phyloP scores from a whole-genome alignment of 1,140 invertebrate species.

The Luehdorfia chinensis region DNA sequence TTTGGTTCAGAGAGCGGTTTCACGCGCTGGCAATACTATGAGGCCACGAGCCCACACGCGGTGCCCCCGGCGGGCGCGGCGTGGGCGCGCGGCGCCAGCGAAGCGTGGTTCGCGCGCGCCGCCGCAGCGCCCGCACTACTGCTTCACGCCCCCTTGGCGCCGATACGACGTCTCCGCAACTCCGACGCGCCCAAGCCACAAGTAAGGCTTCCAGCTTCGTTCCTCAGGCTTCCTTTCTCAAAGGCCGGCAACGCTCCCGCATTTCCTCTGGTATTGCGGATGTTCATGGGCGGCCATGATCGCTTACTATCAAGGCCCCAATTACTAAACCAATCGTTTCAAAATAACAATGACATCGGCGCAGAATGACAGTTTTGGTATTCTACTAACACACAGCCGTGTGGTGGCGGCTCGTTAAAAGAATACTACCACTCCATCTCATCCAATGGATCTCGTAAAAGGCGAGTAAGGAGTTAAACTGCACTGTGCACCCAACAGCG shows the following conservation, averaged over 20 bases:
- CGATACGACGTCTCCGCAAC: slow-evolving; percentile 34
- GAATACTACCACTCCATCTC: too few species aligned
- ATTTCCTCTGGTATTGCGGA: too few species aligned
- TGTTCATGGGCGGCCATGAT: too few species aligned
- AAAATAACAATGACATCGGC: too few species aligned
- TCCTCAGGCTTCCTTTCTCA: neutral
- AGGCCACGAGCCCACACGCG: slow-evolving; percentile 47
- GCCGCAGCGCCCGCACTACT: slow-evolving; percentile 36
- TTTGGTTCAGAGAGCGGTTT: slow-evolving; percentile 49
- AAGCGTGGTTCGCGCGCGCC: slow-evolving; percentile 56
- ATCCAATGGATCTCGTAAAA: too few species aligned
- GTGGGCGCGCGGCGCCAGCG: slow-evolving; percentile 51
- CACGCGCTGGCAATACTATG: slow-evolving; percentile 54
- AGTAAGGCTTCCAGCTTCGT: slow-evolving; percentile 31
- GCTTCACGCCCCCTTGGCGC: slow-evolving; percentile 53
- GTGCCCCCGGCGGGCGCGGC: slow-evolving; percentile 34
- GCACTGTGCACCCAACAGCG: too few species aligned
- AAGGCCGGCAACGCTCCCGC: neutral
- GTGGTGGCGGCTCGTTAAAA: too few species aligned
- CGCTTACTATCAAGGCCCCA: too few species aligned
- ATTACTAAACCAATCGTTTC: too few species aligned
- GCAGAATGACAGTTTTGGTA: too few species aligned
- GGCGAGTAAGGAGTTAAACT: too few species aligned
- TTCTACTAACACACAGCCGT: too few species aligned
- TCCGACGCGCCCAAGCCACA: slow-evolving; percentile 29